Conservation (phyloP, 2,888 invertebrate species). For the Polydrusus tereticollis region DNA sequence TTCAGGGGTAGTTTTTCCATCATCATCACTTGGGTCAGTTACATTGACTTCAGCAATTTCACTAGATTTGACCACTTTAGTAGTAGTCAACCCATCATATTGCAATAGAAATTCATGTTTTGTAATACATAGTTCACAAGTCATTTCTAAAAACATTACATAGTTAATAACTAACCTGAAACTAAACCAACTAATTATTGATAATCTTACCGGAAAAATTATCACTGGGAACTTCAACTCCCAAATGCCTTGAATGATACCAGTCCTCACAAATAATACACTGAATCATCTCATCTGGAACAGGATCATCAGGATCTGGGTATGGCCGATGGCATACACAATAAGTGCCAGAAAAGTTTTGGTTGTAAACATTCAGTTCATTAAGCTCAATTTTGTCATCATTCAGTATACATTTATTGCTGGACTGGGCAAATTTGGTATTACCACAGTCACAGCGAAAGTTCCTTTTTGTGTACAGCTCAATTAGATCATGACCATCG, state of each 20-base stretch:
- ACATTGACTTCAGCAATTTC: slow-evolving; percentile 50
- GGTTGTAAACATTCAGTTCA: slow-evolving; percentile 85
- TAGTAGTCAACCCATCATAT: slow-evolving; percentile 71
- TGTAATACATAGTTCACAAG: slow-evolving; percentile 84
- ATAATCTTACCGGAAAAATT: slow-evolving; percentile 60
- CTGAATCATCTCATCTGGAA: slow-evolving; percentile 95
- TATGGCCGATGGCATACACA: slow-evolving; percentile 94
- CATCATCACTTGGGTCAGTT: slow-evolving; percentile 25
- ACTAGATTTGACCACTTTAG: slow-evolving; percentile 48
- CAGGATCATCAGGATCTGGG: slow-evolving; percentile 88
- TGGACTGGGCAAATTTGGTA: slow-evolving; percentile 73
- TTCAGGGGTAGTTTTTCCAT: slow-evolving; percentile 43
- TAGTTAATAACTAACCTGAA: too few species aligned
- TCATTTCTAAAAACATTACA: slow-evolving; percentile 75
- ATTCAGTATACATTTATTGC: slow-evolving; percentile 76
- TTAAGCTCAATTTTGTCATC: slow-evolving; percentile 76
- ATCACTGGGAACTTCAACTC: slow-evolving; percentile 70
- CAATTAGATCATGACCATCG: slow-evolving; percentile 94
- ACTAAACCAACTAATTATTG: neutral
- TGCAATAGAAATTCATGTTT: slow-evolving; percentile 80
- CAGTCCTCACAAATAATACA: slow-evolving; percentile 98
- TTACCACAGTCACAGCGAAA: slow-evolving; percentile 98
- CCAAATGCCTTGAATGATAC: slow-evolving; percentile 89
- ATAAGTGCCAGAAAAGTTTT: slow-evolving; percentile 94
- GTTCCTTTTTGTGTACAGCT: slow-evolving; percentile 95